phyloP scores from a whole-genome alignment of 30 jellyfish, hydroid and myxozoan species.

The Catostylus mosaicus region DNA sequence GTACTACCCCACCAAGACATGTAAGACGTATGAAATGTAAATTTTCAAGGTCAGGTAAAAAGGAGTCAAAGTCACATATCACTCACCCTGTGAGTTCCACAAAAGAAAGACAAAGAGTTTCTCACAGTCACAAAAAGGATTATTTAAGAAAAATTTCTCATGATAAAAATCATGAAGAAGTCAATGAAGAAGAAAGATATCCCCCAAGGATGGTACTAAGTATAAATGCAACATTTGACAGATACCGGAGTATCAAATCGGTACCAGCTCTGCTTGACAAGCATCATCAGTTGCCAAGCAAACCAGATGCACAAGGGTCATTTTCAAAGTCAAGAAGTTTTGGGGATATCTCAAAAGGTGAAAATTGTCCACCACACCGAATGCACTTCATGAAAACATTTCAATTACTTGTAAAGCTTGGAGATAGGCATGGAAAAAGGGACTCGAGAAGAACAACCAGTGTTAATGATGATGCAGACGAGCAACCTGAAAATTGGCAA shows the following conservation, averaged over 20 bases:
- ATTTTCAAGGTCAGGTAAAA: constrained; percentile 28
- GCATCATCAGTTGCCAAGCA: constrained; percentile 5
- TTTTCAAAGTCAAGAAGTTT: constrained; percentile 36
- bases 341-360: constrained; percentile 17
- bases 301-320: not conserved
- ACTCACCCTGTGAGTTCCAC: not conserved
- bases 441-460: constrained; percentile 18
- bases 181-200: not conserved
- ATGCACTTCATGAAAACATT: constrained; percentile 33
- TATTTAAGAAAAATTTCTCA: constrained; percentile 8
- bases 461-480: not conserved
- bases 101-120: constrained; percentile 21
- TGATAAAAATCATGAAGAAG: not conserved
- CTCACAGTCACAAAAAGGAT: constrained; percentile 14
- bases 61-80: constrained; percentile 16
- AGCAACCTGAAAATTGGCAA: constrained; percentile 37
- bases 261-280: constrained; percentile 56
- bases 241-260: constrained; percentile 51
- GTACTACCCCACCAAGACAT: constrained; percentile 83
- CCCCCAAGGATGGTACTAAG: constrained; percentile 28
- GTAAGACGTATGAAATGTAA: constrained; percentile 58
- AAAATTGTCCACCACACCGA: constrained; percentile 47
- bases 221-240: constrained; percentile 17
- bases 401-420: constrained; percentile 47
- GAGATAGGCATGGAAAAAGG: constrained; percentile 57